Base-by-base conservation (phyloP, 2,113 vertebrate genomes). In the Fulica atra region DNA sequence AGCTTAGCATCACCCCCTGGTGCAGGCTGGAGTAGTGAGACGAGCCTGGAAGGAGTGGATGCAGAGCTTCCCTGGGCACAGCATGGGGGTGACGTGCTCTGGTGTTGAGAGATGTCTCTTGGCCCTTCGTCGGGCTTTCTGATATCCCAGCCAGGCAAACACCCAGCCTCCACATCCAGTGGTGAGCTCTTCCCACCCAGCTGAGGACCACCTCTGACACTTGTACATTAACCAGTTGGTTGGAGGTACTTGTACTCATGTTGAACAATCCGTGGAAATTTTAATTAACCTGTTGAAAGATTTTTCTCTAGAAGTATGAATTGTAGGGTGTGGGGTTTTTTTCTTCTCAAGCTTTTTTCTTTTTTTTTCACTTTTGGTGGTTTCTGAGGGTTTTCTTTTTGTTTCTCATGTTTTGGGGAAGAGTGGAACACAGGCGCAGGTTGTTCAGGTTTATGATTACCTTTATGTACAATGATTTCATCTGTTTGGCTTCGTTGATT, bases 401-500 rank as follows among this genome's bases (percentile, higher is more conserved):
- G 60, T 87, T 93, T 97, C 89, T 90, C 16, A 2, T 86, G 69
- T 73, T 94, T 64, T 65, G 28, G 31, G 59, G 50, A 85, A 93
- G 88, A 95, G 96, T 95, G 82, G 90, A 94, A 86, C 31, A 71
- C 80, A 90, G 91, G 96, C 35, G n/a, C 89, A 97, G 96, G 65
- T 90, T 95, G 88, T 97, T 96, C 96, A 96, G 94, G 92, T 91
- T 95, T 97, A 36, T 94, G 89, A 53, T 96, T 96, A 90, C 89
- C 88, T 94, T 96, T 97, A 63, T 98, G 95, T 98, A 97, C 93
- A 97, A 95, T 80, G 76, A 95, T 97, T 98, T 98, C 95, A 81
- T 97, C 96, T 96, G 95, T 96, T 97, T 95, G 96, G 92, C 93
- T 97, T 97, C 84, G 82, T 98, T 97, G 92, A 87, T 97, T 98